Evolutionary conservation across 2,888 invertebrate species (phyloP).

Genomic region (Panopea generosa): DNA sequence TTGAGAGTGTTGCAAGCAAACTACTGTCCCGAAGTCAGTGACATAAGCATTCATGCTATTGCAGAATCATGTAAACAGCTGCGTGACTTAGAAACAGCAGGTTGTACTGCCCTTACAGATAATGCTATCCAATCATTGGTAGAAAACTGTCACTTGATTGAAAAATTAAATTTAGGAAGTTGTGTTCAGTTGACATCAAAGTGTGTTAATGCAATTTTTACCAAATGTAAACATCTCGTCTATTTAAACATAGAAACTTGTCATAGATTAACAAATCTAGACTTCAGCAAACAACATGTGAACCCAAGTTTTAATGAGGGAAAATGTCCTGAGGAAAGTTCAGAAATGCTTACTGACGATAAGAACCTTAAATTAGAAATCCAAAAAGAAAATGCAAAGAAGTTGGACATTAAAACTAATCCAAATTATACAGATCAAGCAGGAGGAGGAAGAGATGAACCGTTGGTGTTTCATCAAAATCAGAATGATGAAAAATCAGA

Average conservation of each 20-base stretch:
- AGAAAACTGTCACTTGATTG: slow-evolving; percentile 54
- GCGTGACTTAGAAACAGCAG: slow-evolving; percentile 54
- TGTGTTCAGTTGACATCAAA: slow-evolving; percentile 66
- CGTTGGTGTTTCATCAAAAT: too few species aligned
- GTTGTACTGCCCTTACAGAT: slow-evolving; percentile 68
- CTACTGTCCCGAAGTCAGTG: slow-evolving; percentile 62
- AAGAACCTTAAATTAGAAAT: not conserved
- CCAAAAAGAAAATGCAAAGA: not conserved
- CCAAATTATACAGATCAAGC: not conserved
- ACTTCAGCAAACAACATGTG: slow-evolving; percentile 9
- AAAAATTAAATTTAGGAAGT: slow-evolving; percentile 57
- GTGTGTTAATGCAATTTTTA: slow-evolving; percentile 54
- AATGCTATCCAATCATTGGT: slow-evolving; percentile 54
- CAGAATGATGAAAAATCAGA: not conserved
- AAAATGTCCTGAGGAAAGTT: too few species aligned
- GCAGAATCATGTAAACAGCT: slow-evolving; percentile 51
- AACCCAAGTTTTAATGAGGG: too few species aligned
- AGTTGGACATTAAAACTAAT: not conserved
- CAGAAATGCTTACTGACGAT: too few species aligned
- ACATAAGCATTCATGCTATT: slow-evolving; percentile 61
- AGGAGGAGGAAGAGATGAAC: not conserved
- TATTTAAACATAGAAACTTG: slow-evolving; percentile 62
- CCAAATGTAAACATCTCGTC: slow-evolving; percentile 45
- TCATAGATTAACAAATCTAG: slow-evolving; percentile 57
- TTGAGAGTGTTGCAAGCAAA: slow-evolving; percentile 51